These are phyloP conservation scores for Acrocephalus arundinaceus DNA, from an alignment of 2,113 vertebrate genomes.

Conservation along the genomic window DNA sequence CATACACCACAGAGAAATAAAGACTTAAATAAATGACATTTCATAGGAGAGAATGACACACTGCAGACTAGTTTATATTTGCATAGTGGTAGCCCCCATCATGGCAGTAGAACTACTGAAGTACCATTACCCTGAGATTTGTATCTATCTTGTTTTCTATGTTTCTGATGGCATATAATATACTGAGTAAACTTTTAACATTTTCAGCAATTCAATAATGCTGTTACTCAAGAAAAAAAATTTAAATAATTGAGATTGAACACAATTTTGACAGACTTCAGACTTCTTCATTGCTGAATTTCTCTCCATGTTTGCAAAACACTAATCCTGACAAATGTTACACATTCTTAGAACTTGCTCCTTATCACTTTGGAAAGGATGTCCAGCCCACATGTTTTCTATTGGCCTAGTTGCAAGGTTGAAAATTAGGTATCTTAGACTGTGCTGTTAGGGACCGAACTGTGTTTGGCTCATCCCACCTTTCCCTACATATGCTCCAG, in stretches of 20 bases:
- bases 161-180: fast-evolving
- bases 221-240: neutral
- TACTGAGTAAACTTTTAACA: neutral
- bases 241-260: neutral
- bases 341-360: neutral
- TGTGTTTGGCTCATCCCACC: neutral
- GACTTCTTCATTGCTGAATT: neutral
- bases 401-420: neutral
- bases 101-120: neutral
- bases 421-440: neutral
- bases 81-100: fast-evolving
- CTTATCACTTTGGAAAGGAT: neutral
- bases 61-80: neutral
- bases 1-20: neutral
- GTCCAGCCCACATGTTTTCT: neutral
- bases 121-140: neutral
- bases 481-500: fast-evolving
- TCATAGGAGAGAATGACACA: neutral
- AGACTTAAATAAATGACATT: neutral
- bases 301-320: neutral
- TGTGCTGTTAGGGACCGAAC: neutral
- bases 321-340: neutral
- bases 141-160: neutral
- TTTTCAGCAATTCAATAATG: neutral
- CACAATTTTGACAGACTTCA: neutral